These are phyloP conservation scores for Aplocera efformata DNA, from an alignment of 2,888 invertebrate genomes.

Conservation along the genomic window DNA sequence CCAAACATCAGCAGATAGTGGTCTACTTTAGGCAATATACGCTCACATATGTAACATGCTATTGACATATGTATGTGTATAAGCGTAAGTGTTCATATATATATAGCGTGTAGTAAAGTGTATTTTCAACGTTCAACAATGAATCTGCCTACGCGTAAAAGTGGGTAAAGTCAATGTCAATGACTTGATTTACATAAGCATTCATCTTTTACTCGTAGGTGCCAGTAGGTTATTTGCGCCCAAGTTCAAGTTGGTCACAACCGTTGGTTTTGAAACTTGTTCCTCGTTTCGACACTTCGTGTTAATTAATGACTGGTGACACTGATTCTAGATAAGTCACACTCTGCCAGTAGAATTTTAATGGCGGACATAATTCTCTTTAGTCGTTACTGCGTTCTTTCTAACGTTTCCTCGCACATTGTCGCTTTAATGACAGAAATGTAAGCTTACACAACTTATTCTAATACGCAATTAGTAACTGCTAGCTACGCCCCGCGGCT, in stretches of 20 bases:
- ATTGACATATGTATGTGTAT: no score
- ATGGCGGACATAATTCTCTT: conserved; percentile 2
- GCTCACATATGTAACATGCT: no score
- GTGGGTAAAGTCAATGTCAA: conserved; percentile 24
- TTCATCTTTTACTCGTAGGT: conserved; percentile 10
- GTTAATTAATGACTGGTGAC: conserved; percentile 22
- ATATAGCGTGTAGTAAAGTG: no score
- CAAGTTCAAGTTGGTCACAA: conserved; percentile 26
- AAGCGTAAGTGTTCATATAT: no score
- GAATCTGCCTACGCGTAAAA: conserved; percentile 14
- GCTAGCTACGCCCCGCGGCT: no score
- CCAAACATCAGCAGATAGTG: no score
- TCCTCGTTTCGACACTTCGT: conserved; percentile 20
- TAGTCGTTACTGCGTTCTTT: conserved; percentile 2
- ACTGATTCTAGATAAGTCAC: conserved; percentile 19
- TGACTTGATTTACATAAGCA: conserved; percentile 22
- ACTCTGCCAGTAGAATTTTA: conserved; percentile 13
- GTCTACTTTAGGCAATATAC: no score
- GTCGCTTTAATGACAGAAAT: neutral
- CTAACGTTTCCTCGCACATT: neutral
- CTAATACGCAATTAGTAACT: no score
- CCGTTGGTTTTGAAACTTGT: conserved; percentile 21
- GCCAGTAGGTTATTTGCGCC: conserved; percentile 15
- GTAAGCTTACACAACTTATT: neutral
- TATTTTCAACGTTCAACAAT: conserved; percentile 13